Base-by-base conservation (phyloP, 2,113 vertebrate species). In the Barbus barbus region DNA sequence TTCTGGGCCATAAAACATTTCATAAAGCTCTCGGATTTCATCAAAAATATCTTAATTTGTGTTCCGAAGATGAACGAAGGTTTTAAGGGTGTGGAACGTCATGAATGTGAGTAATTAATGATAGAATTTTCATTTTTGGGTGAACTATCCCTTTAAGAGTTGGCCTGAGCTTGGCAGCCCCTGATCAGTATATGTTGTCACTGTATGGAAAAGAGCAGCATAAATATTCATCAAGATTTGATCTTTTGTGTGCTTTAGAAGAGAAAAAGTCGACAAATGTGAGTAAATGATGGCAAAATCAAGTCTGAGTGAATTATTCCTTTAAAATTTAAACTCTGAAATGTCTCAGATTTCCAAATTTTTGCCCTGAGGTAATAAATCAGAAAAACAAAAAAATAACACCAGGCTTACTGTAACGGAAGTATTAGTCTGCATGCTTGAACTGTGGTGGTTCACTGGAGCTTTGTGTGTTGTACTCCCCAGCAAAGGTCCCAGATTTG, bases 341-440 rank as follows among this genome's bases (percentile, higher is more conserved):
- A 61, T 61, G 20, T 69, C 18, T 36, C 31, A 36, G 31, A 69
- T 36, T 33, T 33, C 11, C 0, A 13, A 1, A n/a, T n/a, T n/a
- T 13, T 22, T 13, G 9, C 33, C 9, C 38, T 9, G 0, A n/a
- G 31, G 20, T 14, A 12, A 58, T 3, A 61, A 61, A 79, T 5
- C 4, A 1, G 36, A 12, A 16, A 6, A 44, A 33, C 14, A 76
- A 31, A 67, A 22, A 38, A 44, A 24, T 6, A 26, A 7, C 16
- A 51, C 18, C 5, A 24, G 14, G 9, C 89, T 83, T 95, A 96
- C 96, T 94, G 93, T 92, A 56, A 73, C 73, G 75, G 31, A 67
- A n/a, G 85, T 14, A 90, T 88, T 84, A 1, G 90, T 56, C 26
- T 97, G 95, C 7, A 89, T 33, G 81, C 65, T 87, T 76, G 84